phyloP scores from a whole-genome alignment of 2,888 invertebrate genomes.

The Quadroppia sp. region DNA sequence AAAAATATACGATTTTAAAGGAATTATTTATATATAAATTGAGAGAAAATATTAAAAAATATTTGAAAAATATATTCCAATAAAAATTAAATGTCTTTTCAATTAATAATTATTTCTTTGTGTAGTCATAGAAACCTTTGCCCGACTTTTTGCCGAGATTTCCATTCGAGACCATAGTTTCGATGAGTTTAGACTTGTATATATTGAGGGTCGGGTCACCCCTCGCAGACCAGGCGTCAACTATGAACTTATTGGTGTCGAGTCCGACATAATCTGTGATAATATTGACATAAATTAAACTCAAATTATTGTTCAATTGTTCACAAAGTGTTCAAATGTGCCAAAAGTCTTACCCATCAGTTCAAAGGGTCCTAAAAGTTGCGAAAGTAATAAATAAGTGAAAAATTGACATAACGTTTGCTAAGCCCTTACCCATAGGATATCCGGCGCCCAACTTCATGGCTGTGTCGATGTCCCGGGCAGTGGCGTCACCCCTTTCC shows the following conservation, averaged over 20 bases:
- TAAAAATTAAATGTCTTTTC: background rate
- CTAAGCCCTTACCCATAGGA: constrained; percentile 65
- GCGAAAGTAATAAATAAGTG: background rate
- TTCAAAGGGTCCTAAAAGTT: constrained; percentile 65
- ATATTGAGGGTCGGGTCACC: constrained; percentile 40
- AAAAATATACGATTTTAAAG: background rate
- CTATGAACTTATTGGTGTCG: constrained; percentile 70
- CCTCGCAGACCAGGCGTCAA: constrained; percentile 57
- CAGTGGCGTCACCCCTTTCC: constrained; percentile 69
- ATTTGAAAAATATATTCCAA: background rate
- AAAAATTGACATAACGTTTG: too few species aligned
- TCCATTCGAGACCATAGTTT: constrained; percentile 68
- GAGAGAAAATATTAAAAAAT: background rate
- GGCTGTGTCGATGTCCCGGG: constrained; percentile 75
- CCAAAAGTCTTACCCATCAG: constrained; percentile 55
- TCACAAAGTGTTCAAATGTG: too few species aligned
- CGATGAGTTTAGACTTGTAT: constrained; percentile 52
- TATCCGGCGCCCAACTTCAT: constrained; percentile 85
- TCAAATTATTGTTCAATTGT: too few species aligned
- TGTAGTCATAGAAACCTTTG: constrained; percentile 75
- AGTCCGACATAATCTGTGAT: constrained; percentile 71
- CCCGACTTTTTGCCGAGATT: constrained; percentile 74
- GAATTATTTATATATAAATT: background rate
- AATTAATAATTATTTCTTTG: constrained; percentile 31
- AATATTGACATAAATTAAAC: background rate